Percentiles rank a stretch among this genome's conserved stretches.
These are phyloP conservation scores for Cladopsammia gracilis DNA, from an alignment of 64 coral and sea anemone genomes.

Conservation along the genomic window DNA sequence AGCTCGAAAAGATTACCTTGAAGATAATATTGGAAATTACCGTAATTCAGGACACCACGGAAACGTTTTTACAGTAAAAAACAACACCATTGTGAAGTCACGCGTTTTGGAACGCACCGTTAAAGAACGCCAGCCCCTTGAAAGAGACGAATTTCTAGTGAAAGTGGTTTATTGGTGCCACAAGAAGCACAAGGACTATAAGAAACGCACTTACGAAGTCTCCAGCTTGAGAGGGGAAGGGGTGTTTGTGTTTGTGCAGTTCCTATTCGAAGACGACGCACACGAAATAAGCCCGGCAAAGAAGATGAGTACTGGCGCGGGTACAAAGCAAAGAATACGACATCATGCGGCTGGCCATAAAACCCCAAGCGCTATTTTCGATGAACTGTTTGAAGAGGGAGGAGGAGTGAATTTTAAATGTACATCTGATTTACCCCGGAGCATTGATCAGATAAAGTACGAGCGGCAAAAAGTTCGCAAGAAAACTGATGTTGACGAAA, in stretches of 20 bases:
- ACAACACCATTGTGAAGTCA: background rate
- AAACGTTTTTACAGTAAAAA: background rate
- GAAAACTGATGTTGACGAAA: background rate
- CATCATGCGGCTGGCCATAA: background rate
- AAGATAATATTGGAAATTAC: conserved; percentile 49
- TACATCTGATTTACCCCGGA: conserved; percentile 21
- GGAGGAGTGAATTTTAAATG: conserved; percentile 21
- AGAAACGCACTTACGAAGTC: background rate
- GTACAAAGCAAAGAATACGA: background rate
- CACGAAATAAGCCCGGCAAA: too few relatives aligned
- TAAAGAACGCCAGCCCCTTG: background rate
- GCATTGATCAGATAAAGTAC: conserved; percentile 28
- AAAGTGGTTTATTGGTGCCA: background rate
- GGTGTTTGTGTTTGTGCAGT: too few relatives aligned
- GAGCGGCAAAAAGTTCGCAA: conserved; percentile 1
- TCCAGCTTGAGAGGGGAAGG: too few relatives aligned
- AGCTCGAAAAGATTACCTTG: conserved; percentile 28
- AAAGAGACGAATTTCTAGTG: background rate
- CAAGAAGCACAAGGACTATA: conserved; percentile 30
- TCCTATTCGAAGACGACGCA: too few relatives aligned
- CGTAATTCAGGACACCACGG: conserved; percentile 27
- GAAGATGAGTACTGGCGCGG: too few relatives aligned
- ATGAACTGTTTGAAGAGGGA: conserved; percentile 39
- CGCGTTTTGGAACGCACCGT: background rate
- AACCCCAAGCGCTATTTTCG: conserved; percentile 22